phyloP scores from a whole-genome alignment of 2,797 vertebrate genomes.

The Malurus splendens region DNA sequence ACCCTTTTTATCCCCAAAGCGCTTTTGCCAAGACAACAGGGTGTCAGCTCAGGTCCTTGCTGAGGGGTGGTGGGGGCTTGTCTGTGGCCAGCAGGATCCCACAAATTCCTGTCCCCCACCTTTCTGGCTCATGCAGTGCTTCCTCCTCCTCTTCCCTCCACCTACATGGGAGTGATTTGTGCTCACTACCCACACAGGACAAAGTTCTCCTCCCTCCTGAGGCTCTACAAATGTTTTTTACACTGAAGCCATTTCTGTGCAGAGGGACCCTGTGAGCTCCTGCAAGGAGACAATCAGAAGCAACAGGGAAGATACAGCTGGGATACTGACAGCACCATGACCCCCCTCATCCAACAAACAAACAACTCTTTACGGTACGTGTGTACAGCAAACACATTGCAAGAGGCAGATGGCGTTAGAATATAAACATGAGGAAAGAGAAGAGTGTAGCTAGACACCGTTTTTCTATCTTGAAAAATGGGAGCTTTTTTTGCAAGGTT shows the following conservation, averaged over 20 bases:
- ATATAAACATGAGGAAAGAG: neutral
- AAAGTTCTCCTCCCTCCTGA: neutral
- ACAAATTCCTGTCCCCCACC: neutral
- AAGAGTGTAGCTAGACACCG: neutral
- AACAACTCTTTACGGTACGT: neutral
- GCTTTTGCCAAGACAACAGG: neutral
- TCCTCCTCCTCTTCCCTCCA: neutral
- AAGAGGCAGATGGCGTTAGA: neutral
- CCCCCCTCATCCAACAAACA: neutral
- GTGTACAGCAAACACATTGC: neutral
- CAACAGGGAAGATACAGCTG: neutral
- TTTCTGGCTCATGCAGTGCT: neutral
- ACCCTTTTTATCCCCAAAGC: neutral
- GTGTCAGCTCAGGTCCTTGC: neutral
- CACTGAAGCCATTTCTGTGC: neutral
- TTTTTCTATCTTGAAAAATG: neutral
- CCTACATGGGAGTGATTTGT: neutral
- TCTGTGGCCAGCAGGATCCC: neutral
- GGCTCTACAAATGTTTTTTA: neutral
- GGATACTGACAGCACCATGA: neutral
- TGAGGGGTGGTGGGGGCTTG: neutral
- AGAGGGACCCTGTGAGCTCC: neutral
- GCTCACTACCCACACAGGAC: neutral
- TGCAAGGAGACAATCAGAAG: neutral
- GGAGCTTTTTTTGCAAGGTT: neutral